Conservation (phyloP, 2,113 vertebrate genomes). For the Hemichromis elongatus region DNA sequence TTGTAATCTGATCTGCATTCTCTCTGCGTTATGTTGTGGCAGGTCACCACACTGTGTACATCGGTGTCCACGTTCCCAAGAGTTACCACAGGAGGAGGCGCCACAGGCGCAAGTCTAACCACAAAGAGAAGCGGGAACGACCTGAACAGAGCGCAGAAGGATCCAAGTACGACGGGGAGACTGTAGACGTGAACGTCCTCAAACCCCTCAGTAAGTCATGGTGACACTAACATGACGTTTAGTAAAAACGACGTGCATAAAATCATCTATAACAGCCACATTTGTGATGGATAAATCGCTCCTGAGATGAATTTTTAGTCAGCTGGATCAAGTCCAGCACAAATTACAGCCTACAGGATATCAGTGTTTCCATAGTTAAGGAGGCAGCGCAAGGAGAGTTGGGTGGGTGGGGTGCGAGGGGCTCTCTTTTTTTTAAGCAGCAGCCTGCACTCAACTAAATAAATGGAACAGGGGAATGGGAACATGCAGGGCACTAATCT, state of each 20-base stretch:
- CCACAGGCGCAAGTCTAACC: conserved; percentile 83
- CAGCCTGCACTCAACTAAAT: neutral
- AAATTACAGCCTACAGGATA: conserved; percentile 6
- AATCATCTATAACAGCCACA: neutral
- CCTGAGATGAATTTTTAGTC: neutral
- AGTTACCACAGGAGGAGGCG: conserved; percentile 89
- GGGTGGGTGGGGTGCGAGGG: neutral
- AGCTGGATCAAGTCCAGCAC: neutral
- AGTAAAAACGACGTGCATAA: neutral
- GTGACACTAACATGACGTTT: neutral
- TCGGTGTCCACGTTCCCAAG: conserved; percentile 96
- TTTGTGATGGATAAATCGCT: neutral
- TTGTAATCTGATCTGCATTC: neutral
- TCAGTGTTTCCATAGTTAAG: neutral
- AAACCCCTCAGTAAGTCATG: conserved; percentile 91
- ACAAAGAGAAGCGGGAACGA: conserved; percentile 88
- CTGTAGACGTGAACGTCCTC: conserved; percentile 80
- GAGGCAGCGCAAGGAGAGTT: neutral
- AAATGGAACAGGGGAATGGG: neutral
- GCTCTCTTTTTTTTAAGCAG: neutral
- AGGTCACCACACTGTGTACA: conserved; percentile 98
- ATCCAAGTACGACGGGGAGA: conserved; percentile 86
- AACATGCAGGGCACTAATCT: conserved; percentile 40
- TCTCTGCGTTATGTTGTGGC: neutral
- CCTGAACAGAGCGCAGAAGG: conserved; percentile 78